Base-by-base conservation (phyloP, 2,888 invertebrate genomes). In the Hedychridium roseum region DNA sequence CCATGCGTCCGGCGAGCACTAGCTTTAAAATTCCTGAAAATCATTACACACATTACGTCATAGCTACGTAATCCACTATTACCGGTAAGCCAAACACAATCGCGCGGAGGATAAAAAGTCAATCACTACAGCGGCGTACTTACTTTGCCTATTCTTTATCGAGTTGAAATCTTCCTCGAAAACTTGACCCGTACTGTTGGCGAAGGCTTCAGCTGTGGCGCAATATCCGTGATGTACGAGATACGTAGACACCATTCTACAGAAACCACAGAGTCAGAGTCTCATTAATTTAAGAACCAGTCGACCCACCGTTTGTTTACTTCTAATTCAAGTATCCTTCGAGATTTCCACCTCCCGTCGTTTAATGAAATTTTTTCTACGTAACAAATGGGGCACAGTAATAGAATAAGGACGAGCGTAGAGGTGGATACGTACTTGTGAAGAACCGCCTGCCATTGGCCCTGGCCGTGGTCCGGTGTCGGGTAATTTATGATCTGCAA, bases 171-270 rank as follows among this genome's bases (percentile, higher is more conserved):
- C 97, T 83, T 97, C 97, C 71, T 89, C 88, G 79, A 97, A 92
- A 69, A 88, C 86, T 82, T 94, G 93, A 34, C 90, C 90, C 46
- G 97, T 94, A 73, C 91, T 89, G 79, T 90, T 88, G 68, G 93
- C 90, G 82, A 99, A 98, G 21, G 94, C 91, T 83, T 97, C 95
- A 63, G 97, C 97, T 57, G 97, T 91, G 76, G 92, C 88, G 85
- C 94, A 95, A 82, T 96, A 98, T 47, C 98, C 98, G 82, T 97
- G 96, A 83, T 98, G 97, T 66, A 97, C 93, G 80, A 99, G 86
- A 84, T 98, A 99, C 58, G 96, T 90, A 57, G 94, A 94, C 58
- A 99, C 94, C 89, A 97, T 92, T 82, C 97, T 97, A 82, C 27
- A 80, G 82, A 66, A 53, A 54, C 52, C 39, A 14, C 5, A 9